Evolutionary conservation across 2,113 vertebrate genomes (phyloP).

Genomic region (Oreocharis arfaki): DNA sequence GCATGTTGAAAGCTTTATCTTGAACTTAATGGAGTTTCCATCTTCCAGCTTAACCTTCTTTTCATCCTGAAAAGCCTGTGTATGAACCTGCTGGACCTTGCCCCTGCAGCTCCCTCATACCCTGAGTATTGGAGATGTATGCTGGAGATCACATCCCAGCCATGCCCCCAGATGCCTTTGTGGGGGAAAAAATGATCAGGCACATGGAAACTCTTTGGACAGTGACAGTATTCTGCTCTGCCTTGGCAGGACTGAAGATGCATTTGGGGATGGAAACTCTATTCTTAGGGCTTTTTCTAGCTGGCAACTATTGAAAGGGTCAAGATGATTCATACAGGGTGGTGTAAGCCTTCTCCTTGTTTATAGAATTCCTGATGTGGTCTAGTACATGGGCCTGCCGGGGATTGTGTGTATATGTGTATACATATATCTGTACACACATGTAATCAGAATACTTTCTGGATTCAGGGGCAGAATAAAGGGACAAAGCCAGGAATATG

Average conservation of each 20-base stretch:
- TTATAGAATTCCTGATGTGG: neutral
- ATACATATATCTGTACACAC: rapidly evolving
- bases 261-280: neutral
- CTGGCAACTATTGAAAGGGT: neutral
- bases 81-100: neutral
- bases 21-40: neutral
- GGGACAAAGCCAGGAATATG: neutral
- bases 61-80: neutral
- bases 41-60: neutral
- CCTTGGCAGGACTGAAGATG: neutral
- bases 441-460: neutral
- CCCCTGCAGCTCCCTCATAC: neutral
- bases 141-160: neutral
- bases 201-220: neutral
- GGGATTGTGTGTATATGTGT: too few species aligned
- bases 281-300: neutral
- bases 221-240: neutral
- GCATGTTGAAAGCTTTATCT: neutral
- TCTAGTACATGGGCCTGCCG: neutral
- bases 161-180: neutral
- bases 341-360: neutral
- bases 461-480: neutral
- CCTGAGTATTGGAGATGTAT: rapidly evolving
- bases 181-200: neutral
- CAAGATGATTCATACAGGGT: neutral